Evolutionary conservation across 1,140 invertebrate genomes (phyloP).

Genomic region (Trissolcus basalis): DNA sequence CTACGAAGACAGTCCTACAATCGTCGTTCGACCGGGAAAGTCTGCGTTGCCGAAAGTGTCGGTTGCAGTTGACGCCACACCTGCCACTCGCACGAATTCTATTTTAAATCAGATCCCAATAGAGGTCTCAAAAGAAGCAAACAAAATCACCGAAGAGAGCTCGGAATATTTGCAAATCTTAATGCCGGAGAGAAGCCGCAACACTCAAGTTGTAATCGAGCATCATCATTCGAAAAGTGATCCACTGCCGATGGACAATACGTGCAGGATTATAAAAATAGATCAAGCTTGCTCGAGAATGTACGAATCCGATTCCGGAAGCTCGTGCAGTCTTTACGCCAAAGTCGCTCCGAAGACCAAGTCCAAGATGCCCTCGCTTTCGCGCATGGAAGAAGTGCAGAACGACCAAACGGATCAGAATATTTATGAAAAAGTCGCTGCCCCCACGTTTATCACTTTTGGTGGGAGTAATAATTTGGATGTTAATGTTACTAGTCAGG

Average conservation of each 20-base stretch:
- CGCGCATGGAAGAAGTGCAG: constrained; percentile 32
- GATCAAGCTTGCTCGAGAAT: constrained; percentile 62
- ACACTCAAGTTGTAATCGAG: constrained; percentile 74
- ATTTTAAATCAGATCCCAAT: constrained; percentile 85
- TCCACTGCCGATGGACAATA: constrained; percentile 71
- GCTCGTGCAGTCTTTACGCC: constrained; percentile 71
- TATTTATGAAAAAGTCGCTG: constrained; percentile 64
- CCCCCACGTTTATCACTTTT: constrained; percentile 70
- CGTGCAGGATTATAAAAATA: constrained; percentile 57
- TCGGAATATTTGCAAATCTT: constrained; percentile 32
- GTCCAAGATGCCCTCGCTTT: constrained; percentile 57
- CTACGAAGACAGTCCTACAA: constrained; percentile 71
- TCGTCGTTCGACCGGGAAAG: constrained; percentile 74
- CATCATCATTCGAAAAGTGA: constrained; percentile 86
- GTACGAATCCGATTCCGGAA: constrained; percentile 71
- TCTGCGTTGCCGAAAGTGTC: constrained; percentile 81
- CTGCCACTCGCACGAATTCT: constrained; percentile 82
- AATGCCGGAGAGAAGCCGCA: constrained; percentile 23
- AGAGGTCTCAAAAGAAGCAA: constrained; percentile 76
- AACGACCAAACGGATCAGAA: constrained; percentile 52
- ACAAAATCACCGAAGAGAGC: constrained; percentile 16
- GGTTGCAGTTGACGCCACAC: constrained; percentile 85
- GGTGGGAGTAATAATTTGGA: constrained; percentile 67
- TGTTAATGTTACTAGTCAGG: constrained; percentile 84
- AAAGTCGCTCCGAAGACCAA: constrained; percentile 72